Percentiles rank a stretch among this genome's conserved stretches.
These are phyloP conservation scores for Silurus aristotelis DNA, from an alignment of 2,797 vertebrate genomes.

Conservation along the genomic window DNA sequence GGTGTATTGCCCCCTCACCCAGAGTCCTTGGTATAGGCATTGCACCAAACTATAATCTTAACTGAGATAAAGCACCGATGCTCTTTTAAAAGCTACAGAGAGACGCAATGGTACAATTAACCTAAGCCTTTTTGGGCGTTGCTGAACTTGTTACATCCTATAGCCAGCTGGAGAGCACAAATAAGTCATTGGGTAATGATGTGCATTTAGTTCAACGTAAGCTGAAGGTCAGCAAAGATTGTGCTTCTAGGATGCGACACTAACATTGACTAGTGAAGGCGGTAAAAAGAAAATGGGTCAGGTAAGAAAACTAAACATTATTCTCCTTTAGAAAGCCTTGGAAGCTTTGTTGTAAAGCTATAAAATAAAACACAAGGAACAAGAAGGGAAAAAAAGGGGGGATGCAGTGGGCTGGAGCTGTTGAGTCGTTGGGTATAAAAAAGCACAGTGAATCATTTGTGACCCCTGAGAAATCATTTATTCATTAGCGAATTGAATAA, in stretches of 20 bases:
- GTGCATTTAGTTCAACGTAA: not conserved
- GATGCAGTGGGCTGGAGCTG: slow-evolving; percentile 12
- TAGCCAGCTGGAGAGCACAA: not conserved
- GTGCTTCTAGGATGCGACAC: slow-evolving; percentile 10
- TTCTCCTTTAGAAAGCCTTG: not conserved
- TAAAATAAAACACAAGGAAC: slow-evolving; percentile 55
- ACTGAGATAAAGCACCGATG: not conserved
- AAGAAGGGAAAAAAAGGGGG: slow-evolving; percentile 26
- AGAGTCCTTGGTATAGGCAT: not conserved
- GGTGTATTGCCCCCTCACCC: not conserved
- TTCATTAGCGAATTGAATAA: slow-evolving; percentile 72
- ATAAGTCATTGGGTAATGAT: not conserved
- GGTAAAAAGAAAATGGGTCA: slow-evolving; percentile 31
- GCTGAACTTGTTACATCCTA: not conserved
- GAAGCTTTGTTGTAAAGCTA: not conserved
- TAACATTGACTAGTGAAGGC: slow-evolving; percentile 27
- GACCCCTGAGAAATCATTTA: slow-evolving; percentile 68
- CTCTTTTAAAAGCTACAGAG: not conserved
- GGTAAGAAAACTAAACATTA: not conserved
- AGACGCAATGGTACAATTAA: too few species aligned
- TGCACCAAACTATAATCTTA: not conserved
- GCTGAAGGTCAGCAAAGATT: not conserved
- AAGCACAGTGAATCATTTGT: slow-evolving; percentile 57
- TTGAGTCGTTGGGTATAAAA: slow-evolving; percentile 41
- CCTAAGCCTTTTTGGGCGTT: not conserved